Percentiles rank a stretch among this genome's conserved stretches.
Conservation (phyloP, 2,113 vertebrate species). For the Lampris megalopsis region DNA sequence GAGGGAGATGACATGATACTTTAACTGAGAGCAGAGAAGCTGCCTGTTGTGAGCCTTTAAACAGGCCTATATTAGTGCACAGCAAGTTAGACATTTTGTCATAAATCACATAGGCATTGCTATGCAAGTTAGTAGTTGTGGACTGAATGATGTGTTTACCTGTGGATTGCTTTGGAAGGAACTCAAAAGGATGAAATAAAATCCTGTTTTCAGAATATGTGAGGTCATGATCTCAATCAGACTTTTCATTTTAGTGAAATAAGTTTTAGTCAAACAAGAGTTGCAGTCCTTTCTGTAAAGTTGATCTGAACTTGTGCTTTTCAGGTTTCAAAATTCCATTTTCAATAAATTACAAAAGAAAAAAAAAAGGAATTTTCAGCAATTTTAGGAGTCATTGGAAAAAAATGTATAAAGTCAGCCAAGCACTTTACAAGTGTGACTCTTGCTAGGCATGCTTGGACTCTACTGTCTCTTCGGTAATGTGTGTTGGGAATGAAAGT, state of each 20-base stretch:
- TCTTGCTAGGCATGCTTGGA: no score
- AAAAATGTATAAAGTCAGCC: no score
- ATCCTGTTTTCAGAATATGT: neutral
- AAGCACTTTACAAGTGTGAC: no score
- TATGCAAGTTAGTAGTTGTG: neutral
- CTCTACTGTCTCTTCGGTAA: slow-evolving; percentile 25
- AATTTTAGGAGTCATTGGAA: no score
- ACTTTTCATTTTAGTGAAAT: no score
- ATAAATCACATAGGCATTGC: neutral
- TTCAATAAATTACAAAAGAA: no score
- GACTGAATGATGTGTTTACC: neutral
- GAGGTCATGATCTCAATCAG: no score
- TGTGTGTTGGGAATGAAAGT: slow-evolving; percentile 17
- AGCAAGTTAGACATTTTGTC: neutral
- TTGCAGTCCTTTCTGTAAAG: no score
- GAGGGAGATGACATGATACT: neutral
- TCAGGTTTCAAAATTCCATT: no score
- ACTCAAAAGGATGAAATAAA: neutral
- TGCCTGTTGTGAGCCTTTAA: slow-evolving; percentile 8
- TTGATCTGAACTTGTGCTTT: no score
- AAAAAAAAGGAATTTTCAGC: no score
- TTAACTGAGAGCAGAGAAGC: neutral
- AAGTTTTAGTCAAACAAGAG: no score
- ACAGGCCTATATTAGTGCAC: neutral
- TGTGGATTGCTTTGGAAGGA: neutral